Percentiles rank a stretch among this genome's conserved stretches.
Evolutionary conservation across 2,113 vertebrate genomes (phyloP).

Genomic region (Dipodomys stephensi): DNA sequence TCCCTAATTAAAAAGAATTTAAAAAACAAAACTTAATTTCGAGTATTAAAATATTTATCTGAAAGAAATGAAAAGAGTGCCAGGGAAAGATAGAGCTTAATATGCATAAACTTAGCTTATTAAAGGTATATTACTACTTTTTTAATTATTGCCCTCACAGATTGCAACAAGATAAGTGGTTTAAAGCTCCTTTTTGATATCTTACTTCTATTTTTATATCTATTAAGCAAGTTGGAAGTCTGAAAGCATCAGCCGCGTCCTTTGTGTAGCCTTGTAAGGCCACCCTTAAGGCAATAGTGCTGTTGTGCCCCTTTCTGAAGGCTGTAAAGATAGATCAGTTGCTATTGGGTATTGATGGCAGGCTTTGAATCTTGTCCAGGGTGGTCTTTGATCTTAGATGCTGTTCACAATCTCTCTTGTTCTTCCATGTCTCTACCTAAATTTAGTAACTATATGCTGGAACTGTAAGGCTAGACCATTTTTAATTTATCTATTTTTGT

Average conservation of each 20-base stretch:
- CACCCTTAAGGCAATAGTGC: background rate
- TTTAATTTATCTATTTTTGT: background rate
- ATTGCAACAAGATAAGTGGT: background rate
- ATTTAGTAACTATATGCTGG: conserved; percentile 6
- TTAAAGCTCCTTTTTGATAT: background rate
- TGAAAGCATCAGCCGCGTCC: background rate
- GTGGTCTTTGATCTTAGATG: background rate
- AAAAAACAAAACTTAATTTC: background rate
- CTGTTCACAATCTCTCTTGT: background rate
- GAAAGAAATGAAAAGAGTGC: background rate
- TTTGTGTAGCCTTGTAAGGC: background rate
- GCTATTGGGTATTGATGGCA: no score
- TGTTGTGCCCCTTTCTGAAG: background rate
- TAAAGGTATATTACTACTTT: background rate
- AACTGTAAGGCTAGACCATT: background rate
- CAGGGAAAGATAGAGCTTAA: background rate
- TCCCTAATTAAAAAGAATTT: background rate
- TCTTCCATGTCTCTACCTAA: background rate
- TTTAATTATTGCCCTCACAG: background rate
- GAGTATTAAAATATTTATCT: background rate
- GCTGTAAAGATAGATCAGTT: background rate
- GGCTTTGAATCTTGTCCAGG: no score
- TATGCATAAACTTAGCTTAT: background rate
- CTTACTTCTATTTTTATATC: background rate
- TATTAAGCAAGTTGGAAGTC: background rate